Percentiles rank a stretch among this genome's conserved stretches.
phyloP scores from a whole-genome alignment of 92 coral and sea anemone genomes.

The Diadumene lineata region DNA sequence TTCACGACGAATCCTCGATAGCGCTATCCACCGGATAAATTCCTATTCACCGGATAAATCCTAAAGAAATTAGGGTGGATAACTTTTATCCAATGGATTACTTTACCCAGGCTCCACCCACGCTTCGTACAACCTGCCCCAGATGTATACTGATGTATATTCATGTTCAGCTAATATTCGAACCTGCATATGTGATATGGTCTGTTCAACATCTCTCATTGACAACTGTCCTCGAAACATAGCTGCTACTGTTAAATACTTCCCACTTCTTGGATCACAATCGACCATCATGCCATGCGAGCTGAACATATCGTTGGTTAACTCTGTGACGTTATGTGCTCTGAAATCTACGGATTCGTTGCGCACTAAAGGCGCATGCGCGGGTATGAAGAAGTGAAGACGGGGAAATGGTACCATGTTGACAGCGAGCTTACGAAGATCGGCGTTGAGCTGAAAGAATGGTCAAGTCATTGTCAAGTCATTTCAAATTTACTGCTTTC shows the following conservation, averaged over 20 bases:
- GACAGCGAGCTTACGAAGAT: constrained; percentile 88
- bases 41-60: no score
- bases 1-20: no score
- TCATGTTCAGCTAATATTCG: background rate
- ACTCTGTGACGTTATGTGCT: constrained; percentile 80
- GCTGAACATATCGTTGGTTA: constrained; percentile 89
- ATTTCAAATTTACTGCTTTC: no score
- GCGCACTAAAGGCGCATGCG: constrained; percentile 92
- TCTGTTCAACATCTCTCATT: constrained; percentile 95
- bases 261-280: constrained; percentile 94
- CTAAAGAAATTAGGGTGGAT: no score
- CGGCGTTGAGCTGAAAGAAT: constrained; percentile 89
- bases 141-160: no score
- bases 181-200: constrained; percentile 78
- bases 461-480: no score
- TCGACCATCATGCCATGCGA: constrained; percentile 99
- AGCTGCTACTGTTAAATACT: constrained; percentile 92
- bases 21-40: no score
- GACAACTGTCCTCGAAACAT: constrained; percentile 96
- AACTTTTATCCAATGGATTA: no score
- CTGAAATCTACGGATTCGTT: constrained; percentile 66
- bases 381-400: constrained; percentile 93
- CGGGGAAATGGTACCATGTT: constrained; percentile 98
- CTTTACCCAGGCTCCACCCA: no score
- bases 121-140: no score